Evolutionary conservation across 1,140 invertebrate genomes (phyloP), one percentile per base, ranked within the genome.

Genomic region (Mya arenaria): DNA sequence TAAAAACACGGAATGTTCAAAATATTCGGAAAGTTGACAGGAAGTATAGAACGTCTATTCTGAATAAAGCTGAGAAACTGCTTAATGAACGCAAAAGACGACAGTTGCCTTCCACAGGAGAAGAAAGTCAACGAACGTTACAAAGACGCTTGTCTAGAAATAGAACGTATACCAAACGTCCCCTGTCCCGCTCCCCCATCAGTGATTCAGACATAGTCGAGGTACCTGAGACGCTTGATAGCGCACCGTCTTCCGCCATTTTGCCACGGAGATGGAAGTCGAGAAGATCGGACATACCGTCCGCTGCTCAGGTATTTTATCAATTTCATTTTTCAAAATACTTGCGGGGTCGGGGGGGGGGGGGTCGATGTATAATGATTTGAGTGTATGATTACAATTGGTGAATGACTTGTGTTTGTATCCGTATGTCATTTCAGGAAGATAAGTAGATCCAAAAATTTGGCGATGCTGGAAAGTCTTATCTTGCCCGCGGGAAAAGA

Each of bases 251-350:
- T 6, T 72, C 48, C 52, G n/a, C 10, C 15, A 34, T 34, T 4
- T 32, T 17, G 10, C 17, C 15, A 6, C 23, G 5, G 10, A 56
- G 52, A 17, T 36, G 69, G 52, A 60, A 74, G 34, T 58, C 56
- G 8, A 36, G 19, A 23, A 17, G 55, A 30, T 75, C 73, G 15
- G 73, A 34, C 8, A 39, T 65, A 17, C 73, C 73, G 5, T 75
- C 73, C 23, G 73, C 25, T n/a, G 73, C 30, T 19, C 73, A 75
- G 73, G 73, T 75, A 75, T 44, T n/a, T 32, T 17, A 48, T 48
- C 44, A 48, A 13, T 13, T n/a, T 48, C 44, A 13, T 48, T 48
- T 10, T 48, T n/a, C 10, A n/a, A n/a, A n/a, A n/a, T n/a, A n/a
- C n/a, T n/a, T n/a, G n/a, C n/a, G n/a, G n/a, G n/a, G n/a, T n/a